A percentile compares a stretch with the other conserved stretches of the same genome.
phyloP scores from a whole-genome alignment of 2,888 invertebrate species.

The Panopea generosa region DNA sequence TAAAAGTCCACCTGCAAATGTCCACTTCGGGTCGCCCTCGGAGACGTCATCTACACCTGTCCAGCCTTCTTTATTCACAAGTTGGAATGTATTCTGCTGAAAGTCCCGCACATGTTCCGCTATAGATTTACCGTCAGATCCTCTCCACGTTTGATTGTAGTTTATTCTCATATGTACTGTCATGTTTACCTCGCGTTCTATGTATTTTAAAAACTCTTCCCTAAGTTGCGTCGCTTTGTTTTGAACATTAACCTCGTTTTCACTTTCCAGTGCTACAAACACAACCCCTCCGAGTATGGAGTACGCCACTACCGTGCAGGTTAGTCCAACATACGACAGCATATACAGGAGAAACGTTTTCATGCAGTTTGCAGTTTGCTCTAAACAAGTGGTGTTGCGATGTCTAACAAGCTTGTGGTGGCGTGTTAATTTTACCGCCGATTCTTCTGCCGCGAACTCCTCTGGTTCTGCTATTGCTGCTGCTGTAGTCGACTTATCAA shows the following conservation, averaged over 20 bases:
- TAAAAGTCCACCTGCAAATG: constrained; percentile 93
- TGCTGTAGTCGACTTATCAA: constrained; percentile 35
- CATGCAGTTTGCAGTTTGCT: constrained; percentile 49
- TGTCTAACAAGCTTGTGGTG: neutral
- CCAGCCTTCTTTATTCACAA: constrained; percentile 91
- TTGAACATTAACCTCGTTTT: constrained; percentile 69
- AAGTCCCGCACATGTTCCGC: constrained; percentile 92
- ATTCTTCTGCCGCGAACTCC: constrained; percentile 33
- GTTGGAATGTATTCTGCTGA: constrained; percentile 92
- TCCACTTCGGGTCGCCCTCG: constrained; percentile 90
- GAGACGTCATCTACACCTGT: constrained; percentile 87
- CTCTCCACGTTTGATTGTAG: constrained; percentile 90
- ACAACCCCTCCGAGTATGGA: constrained; percentile 96
- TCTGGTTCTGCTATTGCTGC: constrained; percentile 50
- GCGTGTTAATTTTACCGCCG: neutral
- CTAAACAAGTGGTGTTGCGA: constrained; percentile 8
- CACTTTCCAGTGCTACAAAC: constrained; percentile 91
- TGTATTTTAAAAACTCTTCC: constrained; percentile 1
- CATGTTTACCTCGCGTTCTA: constrained; percentile 21
- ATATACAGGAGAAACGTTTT: constrained; percentile 93
- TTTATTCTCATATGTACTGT: constrained; percentile 7
- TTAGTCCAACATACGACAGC: constrained; percentile 98
- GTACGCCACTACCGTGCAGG: constrained; percentile 95
- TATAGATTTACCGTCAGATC: constrained; percentile 88
- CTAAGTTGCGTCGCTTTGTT: constrained; percentile 48